Percentiles rank a stretch among this genome's conserved stretches.
Evolutionary conservation across 35 echinoderm and acorn worm species (phyloP).

Genomic region (Diadema setosum): DNA sequence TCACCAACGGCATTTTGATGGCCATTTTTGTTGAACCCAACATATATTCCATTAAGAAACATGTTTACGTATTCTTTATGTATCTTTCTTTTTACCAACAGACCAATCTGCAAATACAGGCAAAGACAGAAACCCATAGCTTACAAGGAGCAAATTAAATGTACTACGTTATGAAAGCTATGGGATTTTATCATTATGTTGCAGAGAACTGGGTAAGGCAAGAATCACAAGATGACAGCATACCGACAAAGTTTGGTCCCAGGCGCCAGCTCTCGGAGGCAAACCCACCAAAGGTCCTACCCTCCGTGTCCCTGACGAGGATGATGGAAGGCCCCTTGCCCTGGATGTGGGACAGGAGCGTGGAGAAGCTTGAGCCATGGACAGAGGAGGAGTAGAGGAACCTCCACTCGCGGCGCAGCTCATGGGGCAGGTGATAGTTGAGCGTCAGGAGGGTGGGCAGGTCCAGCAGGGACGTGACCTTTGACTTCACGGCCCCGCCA

Average conservation of each 20-base stretch:
- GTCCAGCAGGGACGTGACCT: conserved; percentile 48
- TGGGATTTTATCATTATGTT: too few species aligned
- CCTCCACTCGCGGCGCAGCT: conserved; percentile 53
- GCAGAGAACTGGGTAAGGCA: too few species aligned
- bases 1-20: too few species aligned
- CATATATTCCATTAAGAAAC: too few species aligned
- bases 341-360: conserved; percentile 56
- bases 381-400: conserved; percentile 65
- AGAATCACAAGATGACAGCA: too few species aligned
- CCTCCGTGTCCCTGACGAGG: conserved; percentile 69
- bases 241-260: conserved; percentile 81
- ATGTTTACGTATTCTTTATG: too few species aligned
- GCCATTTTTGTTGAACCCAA: too few species aligned
- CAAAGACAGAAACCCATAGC: too few species aligned
- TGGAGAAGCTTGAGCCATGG: conserved; percentile 92
- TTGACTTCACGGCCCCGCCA: conserved; percentile 54
- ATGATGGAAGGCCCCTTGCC: conserved; percentile 70
- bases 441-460: conserved; percentile 73
- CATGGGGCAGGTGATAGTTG: conserved; percentile 78
- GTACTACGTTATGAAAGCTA: too few species aligned
- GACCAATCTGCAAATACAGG: too few species aligned
- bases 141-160: too few species aligned
- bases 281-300: conserved; percentile 89
- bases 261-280: conserved; percentile 69
- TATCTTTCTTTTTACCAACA: too few species aligned